Percentiles rank a stretch among this genome's conserved stretches.
These are phyloP conservation scores for Dendroctonus valens DNA, from an alignment of 1,140 invertebrate species.

Conservation along the genomic window DNA sequence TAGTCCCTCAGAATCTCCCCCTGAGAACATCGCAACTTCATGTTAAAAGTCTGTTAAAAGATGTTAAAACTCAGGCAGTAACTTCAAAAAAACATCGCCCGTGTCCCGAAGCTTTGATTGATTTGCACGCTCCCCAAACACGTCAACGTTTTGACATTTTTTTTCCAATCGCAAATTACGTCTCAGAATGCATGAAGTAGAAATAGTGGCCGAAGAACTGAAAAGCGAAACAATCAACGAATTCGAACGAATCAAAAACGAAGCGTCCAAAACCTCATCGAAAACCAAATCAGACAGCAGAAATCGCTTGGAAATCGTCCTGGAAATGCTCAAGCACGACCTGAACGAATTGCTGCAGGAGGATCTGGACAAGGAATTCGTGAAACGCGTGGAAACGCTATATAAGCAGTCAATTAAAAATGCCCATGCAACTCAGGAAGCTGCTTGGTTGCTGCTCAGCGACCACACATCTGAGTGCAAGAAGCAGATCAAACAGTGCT, in stretches of 20 bases:
- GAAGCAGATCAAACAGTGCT: constrained; percentile 21
- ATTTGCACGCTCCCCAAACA: too few species aligned
- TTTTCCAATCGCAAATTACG: too few species aligned
- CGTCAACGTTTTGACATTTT: too few species aligned
- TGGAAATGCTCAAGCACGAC: constrained; percentile 20
- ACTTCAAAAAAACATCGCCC: too few species aligned
- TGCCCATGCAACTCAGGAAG: constrained; percentile 8
- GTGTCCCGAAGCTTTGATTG: too few species aligned
- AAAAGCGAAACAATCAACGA: constrained; percentile 24
- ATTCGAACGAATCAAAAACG: constrained; percentile 23
- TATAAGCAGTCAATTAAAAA: constrained; percentile 26
- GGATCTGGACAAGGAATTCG: constrained; percentile 14
- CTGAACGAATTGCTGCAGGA: constrained; percentile 2
- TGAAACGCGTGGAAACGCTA: constrained; percentile 14
- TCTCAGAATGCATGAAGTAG: constrained; percentile 20
- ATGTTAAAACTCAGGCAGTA: too few species aligned
- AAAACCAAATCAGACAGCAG: constrained; percentile 3
- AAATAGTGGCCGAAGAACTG: constrained; percentile 27
- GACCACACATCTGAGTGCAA: constrained; percentile 6
- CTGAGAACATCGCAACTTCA: too few species aligned
- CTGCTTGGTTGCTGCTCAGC: constrained; percentile 6
- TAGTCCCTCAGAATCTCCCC: too few species aligned
- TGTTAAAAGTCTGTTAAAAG: too few species aligned
- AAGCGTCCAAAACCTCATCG: neutral
- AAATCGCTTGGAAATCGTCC: constrained; percentile 9